These are phyloP conservation scores for Tiliacea citrago DNA, from an alignment of 2,888 invertebrate species.

Conservation along the genomic window DNA sequence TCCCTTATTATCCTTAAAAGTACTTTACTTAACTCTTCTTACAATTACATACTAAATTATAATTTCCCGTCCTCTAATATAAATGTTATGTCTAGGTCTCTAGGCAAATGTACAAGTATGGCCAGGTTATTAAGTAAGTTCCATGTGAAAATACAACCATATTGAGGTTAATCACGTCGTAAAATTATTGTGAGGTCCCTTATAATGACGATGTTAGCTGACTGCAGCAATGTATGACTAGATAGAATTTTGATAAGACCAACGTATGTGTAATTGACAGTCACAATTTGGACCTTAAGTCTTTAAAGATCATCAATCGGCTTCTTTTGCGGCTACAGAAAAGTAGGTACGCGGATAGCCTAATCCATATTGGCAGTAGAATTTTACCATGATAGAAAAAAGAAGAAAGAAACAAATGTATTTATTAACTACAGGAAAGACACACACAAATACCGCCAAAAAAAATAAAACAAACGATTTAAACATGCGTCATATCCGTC, in stretches of 20 bases:
- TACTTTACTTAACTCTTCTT: no score
- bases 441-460: background rate
- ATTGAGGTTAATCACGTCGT: slow-evolving; percentile 57
- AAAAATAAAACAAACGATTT: slow-evolving; percentile 9
- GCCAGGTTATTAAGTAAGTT: slow-evolving; percentile 39
- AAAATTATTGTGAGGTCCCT: slow-evolving; percentile 40
- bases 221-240: slow-evolving; percentile 1
- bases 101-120: slow-evolving; percentile 34
- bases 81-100: slow-evolving; percentile 25
- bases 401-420: no score
- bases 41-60: background rate
- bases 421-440: background rate
- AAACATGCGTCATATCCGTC: slow-evolving; percentile 7
- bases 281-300: background rate
- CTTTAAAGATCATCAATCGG: background rate
- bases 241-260: slow-evolving; percentile 18
- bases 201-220: slow-evolving; percentile 16
- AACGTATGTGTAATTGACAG: background rate
- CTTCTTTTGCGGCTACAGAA: background rate
- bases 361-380: background rate
- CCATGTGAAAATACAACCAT: slow-evolving; percentile 45
- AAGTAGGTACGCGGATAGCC: background rate
- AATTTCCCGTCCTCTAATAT: slow-evolving; percentile 25
- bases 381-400: background rate
- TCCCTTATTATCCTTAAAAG: no score